Base-by-base conservation (phyloP, 2,888 invertebrate genomes). In the Lithophane ornitopus region DNA sequence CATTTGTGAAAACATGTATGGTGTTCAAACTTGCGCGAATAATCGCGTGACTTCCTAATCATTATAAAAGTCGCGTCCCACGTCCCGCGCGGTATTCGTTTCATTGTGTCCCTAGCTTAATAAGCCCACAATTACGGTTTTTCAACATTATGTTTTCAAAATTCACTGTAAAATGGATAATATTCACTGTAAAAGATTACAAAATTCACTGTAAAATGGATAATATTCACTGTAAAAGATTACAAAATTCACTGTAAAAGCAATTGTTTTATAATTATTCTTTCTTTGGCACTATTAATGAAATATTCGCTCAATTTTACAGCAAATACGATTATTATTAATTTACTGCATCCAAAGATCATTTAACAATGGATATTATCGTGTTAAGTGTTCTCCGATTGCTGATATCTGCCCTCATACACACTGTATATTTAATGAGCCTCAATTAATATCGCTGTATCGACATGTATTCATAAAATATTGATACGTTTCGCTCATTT, bases 301-400 rank as follows among this genome's bases (percentile, higher is more conserved):
- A 11, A 73, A 26, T 16, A 16, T 49, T 39, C 34, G 56, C 34
- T 56, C n/a, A 46, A 68, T 39, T 22, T 46, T 34, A 28, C 39
- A 28, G 2, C 9, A 4, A 56, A 26, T 19, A 46, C 1, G 4
- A 12, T 6, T 8, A 12, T 26, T 26, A 59, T 49, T 26, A 76
- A 52, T 80, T 22, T 22, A 11, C n/a, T 52, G 58, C 49, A 59
- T 22, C 12, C 58, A 44, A 41, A 16, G 16, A 26, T 76, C 19
- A 49, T 41, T 28, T 12, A 16, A 14, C 34, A 71, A 12, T 70
- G 14, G 22, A 11, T 7, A 26, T 44, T 26, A 41, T 14, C n/a
- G 41, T 12, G 41, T 41, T 14, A 41, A 79, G 49, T 70, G 34
- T 26, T 41, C 34, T 59, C 49, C 28, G 34, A 59, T 71, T 80